Percentiles rank a stretch among this genome's conserved stretches.
These are phyloP conservation scores for Aplysina aerophoba DNA, from an alignment of 37 sponge, comb jelly and placozoan genomes.

Conservation along the genomic window DNA sequence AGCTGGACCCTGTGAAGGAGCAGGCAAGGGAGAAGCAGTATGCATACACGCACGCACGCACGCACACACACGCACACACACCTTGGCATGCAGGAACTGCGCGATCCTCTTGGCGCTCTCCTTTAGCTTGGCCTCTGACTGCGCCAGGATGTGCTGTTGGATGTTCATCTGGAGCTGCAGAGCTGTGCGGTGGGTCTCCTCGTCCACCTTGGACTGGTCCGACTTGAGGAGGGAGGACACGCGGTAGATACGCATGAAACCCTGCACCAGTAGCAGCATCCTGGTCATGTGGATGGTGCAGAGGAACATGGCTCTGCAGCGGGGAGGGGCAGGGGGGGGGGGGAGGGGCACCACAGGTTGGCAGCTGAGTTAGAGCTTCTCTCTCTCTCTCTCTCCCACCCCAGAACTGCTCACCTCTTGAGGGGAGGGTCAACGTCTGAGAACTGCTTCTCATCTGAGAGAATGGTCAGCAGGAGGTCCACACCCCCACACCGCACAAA, in stretches of 20 bases:
- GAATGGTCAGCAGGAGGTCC: constrained; percentile 49
- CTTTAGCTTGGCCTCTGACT: constrained; percentile 13
- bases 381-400: no score
- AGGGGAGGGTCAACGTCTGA: constrained; percentile 38
- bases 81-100: constrained; percentile 20
- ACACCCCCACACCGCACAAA: constrained; percentile 71
- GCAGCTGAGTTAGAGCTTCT: no score
- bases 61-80: not conserved
- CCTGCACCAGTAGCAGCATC: constrained; percentile 8
- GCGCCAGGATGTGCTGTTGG: constrained; percentile 26
- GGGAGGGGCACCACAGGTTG: not conserved
- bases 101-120: constrained; percentile 24
- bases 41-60: not conserved
- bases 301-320: not conserved
- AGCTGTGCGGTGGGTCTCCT: constrained; percentile 41
- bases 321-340: not conserved
- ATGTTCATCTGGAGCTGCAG: constrained; percentile 54
- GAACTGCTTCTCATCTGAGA: constrained; percentile 54
- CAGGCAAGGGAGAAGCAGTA: no score
- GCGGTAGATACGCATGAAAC: constrained; percentile 4
- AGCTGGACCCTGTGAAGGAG: no score
- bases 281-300: constrained; percentile 20
- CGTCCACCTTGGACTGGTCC: not conserved
- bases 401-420: constrained; percentile 36
- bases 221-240: constrained; percentile 24